Evolutionary conservation across 2,113 vertebrate genomes (phyloP).

Genomic region (Nesoenas mayeri): DNA sequence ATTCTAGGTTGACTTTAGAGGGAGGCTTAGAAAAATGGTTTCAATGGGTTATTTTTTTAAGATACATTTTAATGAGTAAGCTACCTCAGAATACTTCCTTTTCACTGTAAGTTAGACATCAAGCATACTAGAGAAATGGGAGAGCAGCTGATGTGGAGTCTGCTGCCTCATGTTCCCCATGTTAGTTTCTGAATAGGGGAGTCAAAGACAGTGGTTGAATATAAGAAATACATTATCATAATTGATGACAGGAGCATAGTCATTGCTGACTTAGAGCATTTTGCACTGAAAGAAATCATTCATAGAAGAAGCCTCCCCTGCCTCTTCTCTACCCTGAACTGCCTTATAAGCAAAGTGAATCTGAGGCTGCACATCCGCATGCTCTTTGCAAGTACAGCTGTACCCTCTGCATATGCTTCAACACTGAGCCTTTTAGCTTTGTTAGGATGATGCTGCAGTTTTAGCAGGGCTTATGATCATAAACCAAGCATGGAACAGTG

Average conservation of each 20-base stretch:
- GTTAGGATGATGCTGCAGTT: neutral
- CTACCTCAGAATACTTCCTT: neutral
- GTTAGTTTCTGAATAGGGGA: neutral
- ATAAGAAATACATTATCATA: neutral
- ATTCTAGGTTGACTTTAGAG: neutral
- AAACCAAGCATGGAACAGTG: neutral
- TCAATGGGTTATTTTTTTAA: neutral
- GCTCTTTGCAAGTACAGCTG: neutral
- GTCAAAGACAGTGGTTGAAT: neutral
- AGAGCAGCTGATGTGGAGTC: neutral
- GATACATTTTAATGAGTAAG: neutral
- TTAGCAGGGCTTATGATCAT: neutral
- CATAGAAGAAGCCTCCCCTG: neutral
- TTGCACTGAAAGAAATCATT: neutral
- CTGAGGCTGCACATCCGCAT: neutral
- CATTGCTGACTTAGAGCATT: neutral
- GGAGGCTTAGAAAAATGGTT: neutral
- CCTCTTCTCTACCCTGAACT: neutral
- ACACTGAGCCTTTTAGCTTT: neutral
- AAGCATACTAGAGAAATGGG: neutral
- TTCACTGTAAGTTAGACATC: neutral
- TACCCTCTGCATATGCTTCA: neutral
- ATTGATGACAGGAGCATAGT: neutral
- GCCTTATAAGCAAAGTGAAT: neutral
- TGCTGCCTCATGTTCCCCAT: neutral